phyloP scores from a whole-genome alignment of 2,888 invertebrate genomes.

The Troides oblongomaculatus region DNA sequence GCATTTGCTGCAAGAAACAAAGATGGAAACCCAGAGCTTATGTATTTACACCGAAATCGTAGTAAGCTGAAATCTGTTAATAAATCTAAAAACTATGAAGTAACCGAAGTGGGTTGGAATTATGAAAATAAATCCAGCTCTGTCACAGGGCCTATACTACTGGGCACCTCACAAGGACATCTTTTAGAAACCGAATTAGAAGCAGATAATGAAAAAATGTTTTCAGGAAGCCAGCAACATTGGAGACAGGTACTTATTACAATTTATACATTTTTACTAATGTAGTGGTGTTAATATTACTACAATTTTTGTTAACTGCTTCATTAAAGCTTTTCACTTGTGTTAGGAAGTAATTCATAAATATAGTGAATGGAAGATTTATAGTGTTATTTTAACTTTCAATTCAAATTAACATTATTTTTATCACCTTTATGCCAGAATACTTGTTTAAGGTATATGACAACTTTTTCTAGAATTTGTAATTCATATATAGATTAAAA shows the following conservation, averaged over 20 bases:
- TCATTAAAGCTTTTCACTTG: no score
- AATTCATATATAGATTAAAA: no score
- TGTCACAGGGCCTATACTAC: constrained; percentile 90
- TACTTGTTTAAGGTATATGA: no score
- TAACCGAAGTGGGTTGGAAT: constrained; percentile 96
- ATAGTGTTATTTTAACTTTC: no score
- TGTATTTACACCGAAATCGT: constrained; percentile 89
- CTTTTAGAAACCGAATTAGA: constrained; percentile 94
- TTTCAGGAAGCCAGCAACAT: constrained; percentile 88
- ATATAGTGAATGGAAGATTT: no score
- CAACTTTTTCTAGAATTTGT: no score
- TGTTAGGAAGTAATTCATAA: no score
- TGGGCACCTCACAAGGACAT: constrained; percentile 94
- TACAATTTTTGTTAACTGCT: no score
- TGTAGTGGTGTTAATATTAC: no score
- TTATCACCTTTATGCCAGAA: no score
- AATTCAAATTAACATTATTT: no score
- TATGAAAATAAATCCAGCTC: constrained; percentile 83
- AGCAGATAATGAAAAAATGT: constrained; percentile 89
- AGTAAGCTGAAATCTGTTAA: constrained; percentile 84
- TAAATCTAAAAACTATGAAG: constrained; percentile 87
- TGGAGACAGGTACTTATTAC: constrained; percentile 87
- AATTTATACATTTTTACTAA: background rate
- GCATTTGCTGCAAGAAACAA: constrained; percentile 83
- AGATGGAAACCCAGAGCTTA: constrained; percentile 84